A percentile compares a stretch with the other conserved stretches of the same genome.
These are phyloP conservation scores for Salarias fasciatus DNA, from an alignment of 2,797 vertebrate genomes.

Conservation along the genomic window DNA sequence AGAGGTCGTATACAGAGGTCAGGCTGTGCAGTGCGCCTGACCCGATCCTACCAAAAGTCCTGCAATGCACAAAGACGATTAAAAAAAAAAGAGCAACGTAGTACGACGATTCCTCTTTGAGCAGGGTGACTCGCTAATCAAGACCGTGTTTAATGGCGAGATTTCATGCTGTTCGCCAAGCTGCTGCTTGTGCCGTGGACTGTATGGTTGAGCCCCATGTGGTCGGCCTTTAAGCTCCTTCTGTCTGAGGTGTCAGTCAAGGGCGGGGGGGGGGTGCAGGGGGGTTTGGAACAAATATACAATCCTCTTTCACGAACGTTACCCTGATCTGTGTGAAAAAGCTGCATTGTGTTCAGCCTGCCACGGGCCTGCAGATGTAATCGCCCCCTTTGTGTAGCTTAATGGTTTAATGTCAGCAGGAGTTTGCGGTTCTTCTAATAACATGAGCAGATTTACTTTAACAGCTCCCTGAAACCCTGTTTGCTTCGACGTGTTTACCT, in stretches of 20 bases:
- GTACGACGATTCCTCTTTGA: slow-evolving; percentile 4
- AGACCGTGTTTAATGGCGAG: slow-evolving; percentile 42
- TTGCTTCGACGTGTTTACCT: background rate
- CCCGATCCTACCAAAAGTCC: too few relatives aligned
- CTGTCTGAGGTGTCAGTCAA: slow-evolving; percentile 69
- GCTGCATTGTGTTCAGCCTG: slow-evolving; percentile 56
- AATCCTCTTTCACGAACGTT: slow-evolving; percentile 70
- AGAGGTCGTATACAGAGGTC: too few relatives aligned
- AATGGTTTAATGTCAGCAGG: slow-evolving; percentile 32
- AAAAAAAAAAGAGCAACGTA: slow-evolving; percentile 6
- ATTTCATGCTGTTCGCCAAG: slow-evolving; percentile 59
- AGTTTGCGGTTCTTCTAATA: slow-evolving; percentile 40
- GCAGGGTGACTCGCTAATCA: slow-evolving; percentile 11
- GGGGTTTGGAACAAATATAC: slow-evolving; percentile 48
- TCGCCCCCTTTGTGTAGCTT: slow-evolving; percentile 44
- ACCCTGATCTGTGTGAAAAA: slow-evolving; percentile 60
- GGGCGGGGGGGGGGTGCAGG: slow-evolving; percentile 10
- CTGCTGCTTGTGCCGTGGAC: slow-evolving; percentile 48
- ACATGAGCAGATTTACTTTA: slow-evolving; percentile 26
- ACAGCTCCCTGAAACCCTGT: slow-evolving; percentile 8
- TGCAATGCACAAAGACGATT: too few relatives aligned
- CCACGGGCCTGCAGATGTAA: slow-evolving; percentile 64
- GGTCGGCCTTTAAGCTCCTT: slow-evolving; percentile 75
- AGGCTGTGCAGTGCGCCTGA: too few relatives aligned
- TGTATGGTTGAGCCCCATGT: slow-evolving; percentile 64